Conservation (phyloP, 2,797 vertebrate species). For the Crossoptilon crossoptilon region DNA sequence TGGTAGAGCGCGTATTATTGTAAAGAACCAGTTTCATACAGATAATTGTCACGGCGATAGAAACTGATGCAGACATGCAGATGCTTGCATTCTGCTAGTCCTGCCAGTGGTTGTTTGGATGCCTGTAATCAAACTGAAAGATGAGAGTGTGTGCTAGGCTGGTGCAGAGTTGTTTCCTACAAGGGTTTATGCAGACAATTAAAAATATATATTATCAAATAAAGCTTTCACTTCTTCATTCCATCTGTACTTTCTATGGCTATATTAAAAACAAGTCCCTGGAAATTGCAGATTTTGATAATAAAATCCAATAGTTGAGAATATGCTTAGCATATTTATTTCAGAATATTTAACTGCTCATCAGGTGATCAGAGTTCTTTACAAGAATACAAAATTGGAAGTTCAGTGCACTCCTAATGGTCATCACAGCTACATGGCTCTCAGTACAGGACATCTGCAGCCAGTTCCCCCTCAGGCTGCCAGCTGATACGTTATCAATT, state of each 20-base stretch:
- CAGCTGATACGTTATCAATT: slow-evolving; percentile 55
- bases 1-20: background rate
- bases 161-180: slow-evolving; percentile 9
- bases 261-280: background rate
- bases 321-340: slow-evolving; percentile 9
- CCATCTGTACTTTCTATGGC: background rate
- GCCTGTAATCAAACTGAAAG: slow-evolving; percentile 30
- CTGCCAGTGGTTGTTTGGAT: slow-evolving; percentile 34
- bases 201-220: background rate
- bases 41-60: slow-evolving; percentile 1
- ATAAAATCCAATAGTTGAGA: background rate
- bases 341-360: background rate
- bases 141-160: background rate
- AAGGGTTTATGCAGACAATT: slow-evolving; percentile 27
- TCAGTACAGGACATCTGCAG: slow-evolving; percentile 27
- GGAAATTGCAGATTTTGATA: background rate
- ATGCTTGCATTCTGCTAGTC: background rate
- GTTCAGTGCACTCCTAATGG: background rate
- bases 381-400: background rate
- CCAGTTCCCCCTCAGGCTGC: background rate
- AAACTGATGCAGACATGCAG: slow-evolving; percentile 21
- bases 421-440: background rate
- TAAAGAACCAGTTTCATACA: slow-evolving; percentile 26
- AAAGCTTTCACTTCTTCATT: slow-evolving; percentile 11
- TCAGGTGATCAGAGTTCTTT: background rate